phyloP scores from a whole-genome alignment of 1,140 invertebrate genomes.

The Drosophila burlai region DNA sequence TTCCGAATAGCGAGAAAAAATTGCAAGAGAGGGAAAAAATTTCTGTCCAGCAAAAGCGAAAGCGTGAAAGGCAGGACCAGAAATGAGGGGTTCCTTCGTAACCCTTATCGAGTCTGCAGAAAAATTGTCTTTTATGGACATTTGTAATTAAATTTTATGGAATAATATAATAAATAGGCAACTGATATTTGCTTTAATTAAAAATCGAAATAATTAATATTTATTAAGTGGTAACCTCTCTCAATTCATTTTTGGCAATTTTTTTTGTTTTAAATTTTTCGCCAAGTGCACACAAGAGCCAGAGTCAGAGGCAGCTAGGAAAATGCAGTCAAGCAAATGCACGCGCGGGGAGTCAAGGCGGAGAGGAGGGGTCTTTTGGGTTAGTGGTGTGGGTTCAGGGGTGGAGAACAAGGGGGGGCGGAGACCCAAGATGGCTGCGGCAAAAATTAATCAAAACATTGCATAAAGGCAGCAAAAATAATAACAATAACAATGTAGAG shows the following conservation, averaged over 20 bases:
- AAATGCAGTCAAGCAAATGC: conserved; percentile 78
- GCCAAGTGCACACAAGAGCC: conserved; percentile 13
- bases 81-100: too few species aligned
- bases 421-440: conserved; percentile 54
- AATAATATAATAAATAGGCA: too few species aligned
- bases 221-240: neutral
- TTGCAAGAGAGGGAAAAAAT: too few species aligned
- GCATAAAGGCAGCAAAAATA: conserved; percentile 83
- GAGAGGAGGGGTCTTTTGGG: conserved; percentile 12
- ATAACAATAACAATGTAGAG: conserved; percentile 83
- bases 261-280: neutral
- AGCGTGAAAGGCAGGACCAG: too few species aligned
- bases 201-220: neutral
- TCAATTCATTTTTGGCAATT: neutral
- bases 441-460: conserved; percentile 84
- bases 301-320: conserved; percentile 38
- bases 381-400: conserved; percentile 7
- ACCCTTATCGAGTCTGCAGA: too few species aligned
- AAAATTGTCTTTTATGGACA: too few species aligned
- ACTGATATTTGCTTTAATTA: too few species aligned
- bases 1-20: too few species aligned
- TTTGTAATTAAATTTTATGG: too few species aligned
- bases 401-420: neutral
- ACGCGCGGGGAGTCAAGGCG: conserved; percentile 25
- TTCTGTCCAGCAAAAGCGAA: too few species aligned